Percentiles rank a stretch among this genome's conserved stretches.
Conservation (phyloP, 1,140 invertebrate genomes). For the Drosophila ironensis region DNA sequence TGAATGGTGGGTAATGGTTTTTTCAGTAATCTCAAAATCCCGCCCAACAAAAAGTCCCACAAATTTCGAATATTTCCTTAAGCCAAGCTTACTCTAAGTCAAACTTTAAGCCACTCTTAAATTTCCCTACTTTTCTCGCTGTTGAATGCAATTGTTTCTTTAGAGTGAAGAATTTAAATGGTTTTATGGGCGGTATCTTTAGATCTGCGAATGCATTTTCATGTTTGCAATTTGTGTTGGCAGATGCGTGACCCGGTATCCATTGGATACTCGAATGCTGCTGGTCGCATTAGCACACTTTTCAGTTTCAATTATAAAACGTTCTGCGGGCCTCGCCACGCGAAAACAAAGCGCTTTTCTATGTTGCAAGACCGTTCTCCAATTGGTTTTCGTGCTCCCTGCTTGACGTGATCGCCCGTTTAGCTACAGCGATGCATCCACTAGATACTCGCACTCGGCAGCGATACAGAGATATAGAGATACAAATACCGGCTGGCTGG, state of each 20-base stretch:
- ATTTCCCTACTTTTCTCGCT: no score
- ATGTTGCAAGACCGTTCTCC: slow-evolving; percentile 49
- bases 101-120: no score
- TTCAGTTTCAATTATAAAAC: slow-evolving; percentile 61
- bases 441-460: slow-evolving; percentile 8
- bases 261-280: slow-evolving; percentile 46
- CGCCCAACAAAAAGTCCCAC: no score
- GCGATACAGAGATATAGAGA: slow-evolving; percentile 22
- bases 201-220: slow-evolving; percentile 68
- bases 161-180: not conserved
- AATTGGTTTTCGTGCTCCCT: slow-evolving; percentile 68
- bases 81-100: no score
- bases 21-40: no score
- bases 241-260: slow-evolving; percentile 35
- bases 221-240: slow-evolving; percentile 44
- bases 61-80: no score
- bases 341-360: slow-evolving; percentile 69
- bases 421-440: slow-evolving; percentile 54
- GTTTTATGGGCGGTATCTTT: slow-evolving; percentile 49
- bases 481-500: no score
- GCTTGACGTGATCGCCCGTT: slow-evolving; percentile 63
- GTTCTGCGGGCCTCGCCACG: slow-evolving; percentile 34
- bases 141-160: no score
- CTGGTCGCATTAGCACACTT: slow-evolving; percentile 72
- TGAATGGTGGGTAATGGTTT: no score